A percentile compares a stretch with the other conserved stretches of the same genome.
Evolutionary conservation across 2,113 vertebrate species (phyloP).

Genomic region (Menidia beryllina): DNA sequence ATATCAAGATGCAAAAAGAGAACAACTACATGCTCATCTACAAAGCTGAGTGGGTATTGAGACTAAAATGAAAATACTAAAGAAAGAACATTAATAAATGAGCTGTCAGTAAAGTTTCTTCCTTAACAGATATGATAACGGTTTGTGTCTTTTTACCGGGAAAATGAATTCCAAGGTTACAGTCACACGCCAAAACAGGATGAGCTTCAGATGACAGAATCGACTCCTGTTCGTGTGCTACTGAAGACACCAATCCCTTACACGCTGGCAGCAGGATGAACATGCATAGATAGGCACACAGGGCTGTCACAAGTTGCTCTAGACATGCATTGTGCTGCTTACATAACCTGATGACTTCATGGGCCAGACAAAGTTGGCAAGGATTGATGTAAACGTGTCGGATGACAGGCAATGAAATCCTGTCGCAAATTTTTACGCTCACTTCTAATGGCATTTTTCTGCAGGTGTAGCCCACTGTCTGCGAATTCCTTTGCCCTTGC

Average conservation of each 20-base stretch:
- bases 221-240: slow-evolving; percentile 70
- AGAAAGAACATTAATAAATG: slow-evolving; percentile 55
- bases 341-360: slow-evolving; percentile 63
- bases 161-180: slow-evolving; percentile 81
- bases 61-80: slow-evolving; percentile 20
- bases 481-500: slow-evolving; percentile 61
- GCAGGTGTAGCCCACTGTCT: slow-evolving; percentile 53
- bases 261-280: slow-evolving; percentile 75
- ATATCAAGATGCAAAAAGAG: not conserved
- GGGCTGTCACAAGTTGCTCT: slow-evolving; percentile 35
- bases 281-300: slow-evolving; percentile 39
- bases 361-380: slow-evolving; percentile 61
- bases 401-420: slow-evolving; percentile 59
- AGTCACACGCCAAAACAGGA: slow-evolving; percentile 81
- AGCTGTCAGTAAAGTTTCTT: slow-evolving; percentile 64
- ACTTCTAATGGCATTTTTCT: slow-evolving; percentile 42
- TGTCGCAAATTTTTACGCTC: slow-evolving; percentile 30
- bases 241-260: slow-evolving; percentile 62
- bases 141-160: slow-evolving; percentile 70
- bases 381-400: slow-evolving; percentile 69
- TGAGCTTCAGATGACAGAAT: slow-evolving; percentile 67
- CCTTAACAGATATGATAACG: slow-evolving; percentile 63
- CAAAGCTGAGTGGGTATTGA: not conserved
- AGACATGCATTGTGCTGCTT: slow-evolving; percentile 24
- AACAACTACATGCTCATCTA: not conserved